A percentile compares a stretch with the other conserved stretches of the same genome.
These are phyloP conservation scores for Thecocarcelia acutangulata DNA, from an alignment of 2,888 invertebrate species.

Conservation along the genomic window DNA sequence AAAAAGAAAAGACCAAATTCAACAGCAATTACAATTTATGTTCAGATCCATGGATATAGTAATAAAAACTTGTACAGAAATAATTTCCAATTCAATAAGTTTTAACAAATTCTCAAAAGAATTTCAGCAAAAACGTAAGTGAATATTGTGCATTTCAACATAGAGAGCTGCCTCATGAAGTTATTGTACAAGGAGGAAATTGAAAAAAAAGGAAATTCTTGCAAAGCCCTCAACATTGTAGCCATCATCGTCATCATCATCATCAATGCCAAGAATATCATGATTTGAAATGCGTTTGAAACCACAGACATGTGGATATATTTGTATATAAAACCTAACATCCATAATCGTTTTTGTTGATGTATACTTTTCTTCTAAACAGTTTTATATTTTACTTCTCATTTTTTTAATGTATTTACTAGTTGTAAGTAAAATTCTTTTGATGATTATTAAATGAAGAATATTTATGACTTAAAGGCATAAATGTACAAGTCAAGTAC, in stretches of 20 bases:
- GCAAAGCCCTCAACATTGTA: slow-evolving; percentile 28
- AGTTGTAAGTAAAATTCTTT: slow-evolving; percentile 50
- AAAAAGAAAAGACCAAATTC: slow-evolving; percentile 13
- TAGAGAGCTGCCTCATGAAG: slow-evolving; percentile 2
- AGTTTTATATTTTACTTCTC: slow-evolving; percentile 5
- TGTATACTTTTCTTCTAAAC: slow-evolving; percentile 34
- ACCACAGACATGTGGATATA: background rate
- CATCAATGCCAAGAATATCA: slow-evolving; percentile 7
- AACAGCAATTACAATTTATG: slow-evolving; percentile 23
- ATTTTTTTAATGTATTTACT: slow-evolving; percentile 39
- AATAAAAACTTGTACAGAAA: slow-evolving; percentile 3
- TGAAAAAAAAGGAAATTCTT: background rate
- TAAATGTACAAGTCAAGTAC: slow-evolving; percentile 38
- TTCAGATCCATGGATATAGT: background rate
- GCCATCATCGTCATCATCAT: slow-evolving; percentile 11
- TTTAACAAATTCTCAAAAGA: slow-evolving; percentile 35
- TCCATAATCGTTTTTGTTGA: slow-evolving; percentile 13
- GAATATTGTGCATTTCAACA: slow-evolving; percentile 18
- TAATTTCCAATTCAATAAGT: slow-evolving; percentile 52
- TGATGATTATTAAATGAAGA: slow-evolving; percentile 47
- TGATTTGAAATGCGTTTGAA: background rate
- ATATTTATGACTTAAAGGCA: slow-evolving; percentile 52
- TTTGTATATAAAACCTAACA: background rate
- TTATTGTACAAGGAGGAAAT: background rate
- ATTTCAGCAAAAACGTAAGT: slow-evolving; percentile 31